Conservation (phyloP, 2,888 invertebrate species). For the Euproctis similis region DNA sequence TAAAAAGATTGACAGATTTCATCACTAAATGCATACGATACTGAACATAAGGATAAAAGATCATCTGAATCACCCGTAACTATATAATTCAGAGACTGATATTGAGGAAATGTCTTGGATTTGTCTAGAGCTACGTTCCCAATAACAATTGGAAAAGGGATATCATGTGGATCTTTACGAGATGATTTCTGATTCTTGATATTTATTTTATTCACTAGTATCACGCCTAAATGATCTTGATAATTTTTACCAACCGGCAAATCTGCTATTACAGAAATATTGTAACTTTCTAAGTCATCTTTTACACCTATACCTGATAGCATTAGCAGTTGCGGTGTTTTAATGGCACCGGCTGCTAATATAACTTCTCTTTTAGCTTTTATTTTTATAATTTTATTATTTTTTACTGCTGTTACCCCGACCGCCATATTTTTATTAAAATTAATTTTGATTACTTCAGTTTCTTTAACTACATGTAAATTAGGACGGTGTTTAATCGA, state of each 20-base stretch:
- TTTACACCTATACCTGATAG: slow-evolving; percentile 75
- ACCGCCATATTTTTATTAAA: slow-evolving; percentile 51
- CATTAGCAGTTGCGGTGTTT: slow-evolving; percentile 84
- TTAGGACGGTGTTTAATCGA: slow-evolving; percentile 34
- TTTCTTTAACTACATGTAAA: slow-evolving; percentile 49
- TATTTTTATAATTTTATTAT: slow-evolving; percentile 23
- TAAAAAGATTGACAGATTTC: slow-evolving; percentile 22
- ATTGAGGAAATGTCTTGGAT: slow-evolving; percentile 55
- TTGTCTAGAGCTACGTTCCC: slow-evolving; percentile 73
- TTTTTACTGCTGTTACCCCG: slow-evolving; percentile 34
- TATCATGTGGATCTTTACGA: slow-evolving; percentile 27
- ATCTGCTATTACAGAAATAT: slow-evolving; percentile 10
- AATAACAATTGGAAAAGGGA: slow-evolving; percentile 21
- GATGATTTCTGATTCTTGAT: slow-evolving; percentile 30
- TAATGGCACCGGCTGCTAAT: slow-evolving; percentile 81
- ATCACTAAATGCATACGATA: slow-evolving; percentile 20
- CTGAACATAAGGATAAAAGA: slow-evolving; percentile 15
- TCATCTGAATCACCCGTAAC: slow-evolving; percentile 9
- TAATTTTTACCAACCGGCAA: slow-evolving; percentile 7
- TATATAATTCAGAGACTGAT: slow-evolving; percentile 26
- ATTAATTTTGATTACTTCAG: slow-evolving; percentile 57
- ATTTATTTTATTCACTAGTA: slow-evolving; percentile 31
- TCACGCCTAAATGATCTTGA: slow-evolving; percentile 41
- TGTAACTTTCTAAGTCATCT: slow-evolving; percentile 44
- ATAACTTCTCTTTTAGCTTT: slow-evolving; percentile 79